Evolutionary conservation across 2,113 vertebrate genomes (phyloP).

Genomic region (Oenanthe melanoleuca): DNA sequence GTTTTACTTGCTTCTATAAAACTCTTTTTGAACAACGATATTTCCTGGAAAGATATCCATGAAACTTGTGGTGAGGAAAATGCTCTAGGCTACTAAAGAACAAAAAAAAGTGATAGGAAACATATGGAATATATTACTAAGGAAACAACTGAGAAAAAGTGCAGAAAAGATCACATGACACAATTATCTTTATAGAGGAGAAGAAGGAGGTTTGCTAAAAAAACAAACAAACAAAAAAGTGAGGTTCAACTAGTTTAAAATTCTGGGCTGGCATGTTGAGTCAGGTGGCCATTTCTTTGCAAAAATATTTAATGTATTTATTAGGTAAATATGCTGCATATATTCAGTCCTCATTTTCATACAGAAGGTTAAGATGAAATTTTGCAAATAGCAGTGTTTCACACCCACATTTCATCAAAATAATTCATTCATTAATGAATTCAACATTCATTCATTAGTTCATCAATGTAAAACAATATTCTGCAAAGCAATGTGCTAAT

Average conservation of each 20-base stretch:
- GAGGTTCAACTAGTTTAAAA: slow-evolving; percentile 3
- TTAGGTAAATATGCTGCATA: background rate
- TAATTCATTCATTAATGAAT: background rate
- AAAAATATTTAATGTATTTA: background rate
- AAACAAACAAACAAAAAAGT: background rate
- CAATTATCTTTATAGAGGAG: background rate
- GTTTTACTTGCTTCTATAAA: slow-evolving; percentile 27
- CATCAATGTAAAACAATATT: background rate
- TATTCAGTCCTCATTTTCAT: background rate
- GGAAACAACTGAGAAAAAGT: slow-evolving; percentile 35
- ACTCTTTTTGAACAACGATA: background rate
- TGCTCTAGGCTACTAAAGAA: background rate
- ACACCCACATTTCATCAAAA: background rate
- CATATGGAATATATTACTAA: slow-evolving; percentile 62
- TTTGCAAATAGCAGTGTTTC: background rate
- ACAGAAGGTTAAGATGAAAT: background rate
- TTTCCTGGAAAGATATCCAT: slow-evolving; percentile 41
- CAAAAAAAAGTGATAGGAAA: background rate
- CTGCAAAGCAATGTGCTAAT: background rate
- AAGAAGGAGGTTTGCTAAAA: background rate
- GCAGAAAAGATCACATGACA: slow-evolving; percentile 43
- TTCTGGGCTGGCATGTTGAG: background rate
- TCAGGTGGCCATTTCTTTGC: background rate
- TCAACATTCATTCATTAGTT: too few species aligned
- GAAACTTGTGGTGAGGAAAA: background rate